A percentile compares a stretch with the other conserved stretches of the same genome.
phyloP scores from a whole-genome alignment of 1,140 invertebrate genomes.

The Heliconius eleuchia region DNA sequence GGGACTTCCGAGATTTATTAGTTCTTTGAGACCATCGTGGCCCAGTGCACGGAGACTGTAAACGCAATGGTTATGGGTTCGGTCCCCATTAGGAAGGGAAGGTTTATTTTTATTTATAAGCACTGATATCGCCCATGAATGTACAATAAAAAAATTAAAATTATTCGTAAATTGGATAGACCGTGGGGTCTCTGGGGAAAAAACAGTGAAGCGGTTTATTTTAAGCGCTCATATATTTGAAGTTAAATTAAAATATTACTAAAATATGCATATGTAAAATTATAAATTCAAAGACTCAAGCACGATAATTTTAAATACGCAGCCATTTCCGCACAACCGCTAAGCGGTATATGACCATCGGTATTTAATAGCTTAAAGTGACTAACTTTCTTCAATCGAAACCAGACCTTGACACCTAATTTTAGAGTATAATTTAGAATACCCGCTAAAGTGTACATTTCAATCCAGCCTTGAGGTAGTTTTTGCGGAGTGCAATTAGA shows the following conservation, averaged over 20 bases:
- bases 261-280: neutral
- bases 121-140: too few species aligned
- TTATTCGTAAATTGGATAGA: too few species aligned
- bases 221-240: neutral
- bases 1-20: neutral
- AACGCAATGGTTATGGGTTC: too few species aligned
- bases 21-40: too few species aligned
- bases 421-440: conserved; percentile 41
- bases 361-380: conserved; percentile 55
- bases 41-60: too few species aligned
- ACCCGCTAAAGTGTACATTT: conserved; percentile 44
- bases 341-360: conserved; percentile 48
- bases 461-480: conserved; percentile 54
- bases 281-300: neutral
- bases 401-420: conserved; percentile 32
- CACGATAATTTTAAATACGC: neutral
- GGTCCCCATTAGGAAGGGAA: too few species aligned
- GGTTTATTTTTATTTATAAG: too few species aligned
- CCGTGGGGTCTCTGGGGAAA: too few species aligned
- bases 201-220: too few species aligned
- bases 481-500: conserved; percentile 59
- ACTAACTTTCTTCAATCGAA: conserved; percentile 39
- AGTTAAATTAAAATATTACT: neutral
- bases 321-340: conserved; percentile 24
- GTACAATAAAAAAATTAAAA: too few species aligned